phyloP scores from a whole-genome alignment of 2,888 invertebrate species.

The Xanthorhoe designata region DNA sequence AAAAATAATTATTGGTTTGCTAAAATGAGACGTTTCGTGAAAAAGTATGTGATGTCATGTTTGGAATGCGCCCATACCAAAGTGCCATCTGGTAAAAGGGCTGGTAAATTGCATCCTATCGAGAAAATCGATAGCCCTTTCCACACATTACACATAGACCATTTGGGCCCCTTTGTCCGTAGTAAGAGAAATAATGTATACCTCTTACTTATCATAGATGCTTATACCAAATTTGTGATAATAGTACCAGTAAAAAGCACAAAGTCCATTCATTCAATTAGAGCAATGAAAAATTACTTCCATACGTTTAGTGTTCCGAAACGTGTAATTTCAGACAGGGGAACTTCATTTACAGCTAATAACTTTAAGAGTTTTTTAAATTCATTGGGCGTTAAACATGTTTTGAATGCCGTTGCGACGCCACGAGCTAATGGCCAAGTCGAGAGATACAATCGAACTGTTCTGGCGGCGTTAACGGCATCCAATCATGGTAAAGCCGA shows the following conservation, averaged over 20 bases:
- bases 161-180: constrained; percentile 26
- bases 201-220: constrained; percentile 22
- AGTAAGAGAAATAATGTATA: constrained; percentile 21
- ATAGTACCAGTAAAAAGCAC: constrained; percentile 7
- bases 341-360: constrained; percentile 9
- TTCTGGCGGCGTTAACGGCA: neutral
- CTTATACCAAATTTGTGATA: constrained; percentile 16
- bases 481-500: neutral
- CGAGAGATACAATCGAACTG: constrained; percentile 17
- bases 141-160: constrained; percentile 15
- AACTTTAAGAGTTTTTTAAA: neutral
- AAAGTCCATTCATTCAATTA: neutral
- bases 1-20: constrained; percentile 8
- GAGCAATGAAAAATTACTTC: constrained; percentile 11
- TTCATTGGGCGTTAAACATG: constrained; percentile 11
- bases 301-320: constrained; percentile 1
- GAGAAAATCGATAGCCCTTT: constrained; percentile 8
- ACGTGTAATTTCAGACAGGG: constrained; percentile 9
- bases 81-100: constrained; percentile 4
- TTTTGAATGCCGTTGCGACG: constrained; percentile 16
- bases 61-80: neutral
- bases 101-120: constrained; percentile 12
- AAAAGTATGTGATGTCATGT: neutral
- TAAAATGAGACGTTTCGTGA: constrained; percentile 10
- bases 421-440: constrained; percentile 27